phyloP scores from a whole-genome alignment of 1,140 invertebrate genomes.

The Nasonia vitripennis region DNA sequence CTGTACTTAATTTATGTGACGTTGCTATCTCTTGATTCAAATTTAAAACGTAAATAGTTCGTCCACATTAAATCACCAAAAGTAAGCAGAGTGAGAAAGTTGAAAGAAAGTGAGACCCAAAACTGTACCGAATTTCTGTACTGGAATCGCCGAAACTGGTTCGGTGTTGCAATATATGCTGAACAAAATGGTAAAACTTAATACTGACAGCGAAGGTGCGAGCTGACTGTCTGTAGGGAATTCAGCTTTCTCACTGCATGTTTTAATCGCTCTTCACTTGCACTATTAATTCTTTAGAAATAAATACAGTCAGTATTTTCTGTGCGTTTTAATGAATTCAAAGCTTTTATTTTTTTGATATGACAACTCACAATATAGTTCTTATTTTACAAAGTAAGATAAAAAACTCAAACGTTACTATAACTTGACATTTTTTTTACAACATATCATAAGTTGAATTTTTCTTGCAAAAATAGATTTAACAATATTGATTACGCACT shows the following conservation, averaged over 20 bases:
- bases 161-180: slow-evolving; percentile 36
- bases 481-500: neutral
- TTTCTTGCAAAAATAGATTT: neutral
- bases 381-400: no score
- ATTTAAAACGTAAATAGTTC: neutral
- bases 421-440: no score
- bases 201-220: neutral
- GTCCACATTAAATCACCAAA: neutral
- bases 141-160: slow-evolving; percentile 2
- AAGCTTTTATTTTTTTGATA: no score
- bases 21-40: neutral
- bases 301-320: neutral
- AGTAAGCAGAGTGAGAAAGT: neutral
- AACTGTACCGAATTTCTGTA: slow-evolving; percentile 24
- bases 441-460: no score
- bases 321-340: neutral
- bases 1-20: no score
- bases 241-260: slow-evolving; percentile 25
- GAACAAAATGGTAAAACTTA: slow-evolving; percentile 33
- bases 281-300: slow-evolving; percentile 30
- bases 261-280: slow-evolving; percentile 6
- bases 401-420: no score
- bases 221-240: slow-evolving; percentile 1
- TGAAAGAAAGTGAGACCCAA: slow-evolving; percentile 19
- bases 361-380: no score